Evolutionary conservation across 1,140 invertebrate genomes (phyloP).

Genomic region (Brachionus rotundiformis): DNA sequence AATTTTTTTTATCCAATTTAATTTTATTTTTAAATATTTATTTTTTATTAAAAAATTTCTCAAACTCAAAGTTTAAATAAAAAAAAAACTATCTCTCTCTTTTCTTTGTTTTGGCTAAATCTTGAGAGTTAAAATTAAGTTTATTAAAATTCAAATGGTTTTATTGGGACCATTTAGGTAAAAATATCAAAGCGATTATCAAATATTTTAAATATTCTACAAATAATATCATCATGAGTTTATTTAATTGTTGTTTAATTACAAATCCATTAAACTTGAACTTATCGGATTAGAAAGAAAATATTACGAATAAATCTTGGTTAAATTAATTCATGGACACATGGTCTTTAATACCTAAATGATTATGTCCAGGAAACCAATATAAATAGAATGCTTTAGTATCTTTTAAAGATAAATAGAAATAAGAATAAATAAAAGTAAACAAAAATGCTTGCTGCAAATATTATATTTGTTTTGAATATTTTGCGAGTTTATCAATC

Average conservation of each 20-base stretch:
- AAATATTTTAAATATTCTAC: not conserved
- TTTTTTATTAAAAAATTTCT: not conserved
- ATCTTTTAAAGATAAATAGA: too few species aligned
- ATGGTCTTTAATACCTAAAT: not conserved
- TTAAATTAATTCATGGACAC: not conserved
- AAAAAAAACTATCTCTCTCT: too few species aligned
- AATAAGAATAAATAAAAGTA: not conserved
- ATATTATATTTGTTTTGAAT: not conserved
- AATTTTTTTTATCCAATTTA: too few species aligned
- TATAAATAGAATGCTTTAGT: not conserved
- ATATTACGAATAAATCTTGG: too few species aligned
- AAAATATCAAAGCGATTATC: not conserved
- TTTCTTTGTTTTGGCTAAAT: too few species aligned
- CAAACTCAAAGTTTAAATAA: too few species aligned
- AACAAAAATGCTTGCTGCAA: not conserved
- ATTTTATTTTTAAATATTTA: not conserved
- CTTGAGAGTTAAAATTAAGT: too few species aligned
- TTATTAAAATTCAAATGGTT: too few species aligned
- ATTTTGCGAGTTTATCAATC: not conserved
- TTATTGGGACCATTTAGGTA: not conserved
- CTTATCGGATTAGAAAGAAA: not conserved
- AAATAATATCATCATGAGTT: not conserved
- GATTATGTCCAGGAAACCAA: not conserved
- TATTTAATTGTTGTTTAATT: not conserved
- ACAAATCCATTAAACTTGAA: not conserved